Evolutionary conservation across 2,113 vertebrate genomes (phyloP), one percentile per base, ranked within the genome.

Genomic region (Forbesichthys papilliferus): DNA sequence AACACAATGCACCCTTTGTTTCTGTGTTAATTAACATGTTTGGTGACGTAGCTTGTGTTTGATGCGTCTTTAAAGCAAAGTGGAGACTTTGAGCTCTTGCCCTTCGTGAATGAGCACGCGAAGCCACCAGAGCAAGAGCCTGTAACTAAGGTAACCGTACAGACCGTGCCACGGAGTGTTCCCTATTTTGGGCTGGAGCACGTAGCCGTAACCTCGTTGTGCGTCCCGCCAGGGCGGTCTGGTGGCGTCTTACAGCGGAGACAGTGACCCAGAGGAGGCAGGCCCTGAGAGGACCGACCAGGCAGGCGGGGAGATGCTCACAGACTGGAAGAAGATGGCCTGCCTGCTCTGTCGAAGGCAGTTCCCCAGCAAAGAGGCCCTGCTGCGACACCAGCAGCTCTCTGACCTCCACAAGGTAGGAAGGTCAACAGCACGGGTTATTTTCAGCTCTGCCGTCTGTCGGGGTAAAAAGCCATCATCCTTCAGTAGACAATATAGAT

Each of bases 381-480:
- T 98, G 51, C 89, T 95, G 73, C 92, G 95, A 71, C 96, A 99
- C 85, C 95, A 97, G 85, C 95, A 97, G 81, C 93, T 98, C 54
- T 99, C 97, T 0, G 97, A 99, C 83, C 90, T 99, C 34, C 96
- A 99, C 92, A 98, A 98, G 96, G 98, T 98, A 93, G 75, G 49
- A 51, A 7, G 60, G 14, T 18, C 57, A 64, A 49, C 84, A 64
- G 79, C 75, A 54, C 72, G 81, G 12, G 27, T 64, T 69, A 75
- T 78, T 81, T 59, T 57, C 3, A 7, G 48, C 3, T 0, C 14
- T 47, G 48, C 86, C 87, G 86, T 87, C 89, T 89, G 86, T 74
- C 53, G 7, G 3, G 1, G 33, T 27, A 7, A n/a, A 7, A 52
- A 51, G n/a, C 53, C 27, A 47, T 16, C 27, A 47, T 16, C 55